Evolutionary conservation across 2,888 invertebrate genomes (phyloP), one percentile per base, ranked within the genome.

Genomic region (Lasioglossum vierecki): DNA sequence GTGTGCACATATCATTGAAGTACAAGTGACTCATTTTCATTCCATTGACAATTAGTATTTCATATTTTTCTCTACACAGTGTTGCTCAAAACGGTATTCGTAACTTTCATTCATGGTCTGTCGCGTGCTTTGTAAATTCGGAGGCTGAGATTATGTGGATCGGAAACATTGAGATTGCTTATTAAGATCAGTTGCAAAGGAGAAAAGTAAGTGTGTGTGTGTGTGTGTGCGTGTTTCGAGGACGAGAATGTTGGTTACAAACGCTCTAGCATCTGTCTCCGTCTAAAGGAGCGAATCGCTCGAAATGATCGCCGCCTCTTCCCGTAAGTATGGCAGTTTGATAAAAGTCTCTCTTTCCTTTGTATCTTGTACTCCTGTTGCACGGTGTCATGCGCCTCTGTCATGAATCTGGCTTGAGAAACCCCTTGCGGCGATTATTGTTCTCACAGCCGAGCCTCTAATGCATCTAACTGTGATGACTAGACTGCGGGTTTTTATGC

Each of bases 311-410:
- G 49, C 46, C 41, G 35, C 60, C 53, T 57, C 71, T 84, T 68
- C n/a, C 79, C 71, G n/a, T 66, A 63, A 60, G 41, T 68, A 44
- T 60, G 57, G 15, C 75, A 76, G 49, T 76, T 46, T 77, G 15
- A 77, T 74, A 9, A 77, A 44, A 60, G 39, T 74, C 70, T 74
- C 57, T 76, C 49, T 73, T 57, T 53, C 70, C 77, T 77, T 78
- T 84, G 76, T 87, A 76, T 70, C 75, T 80, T 86, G 78, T 88
- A 71, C 83, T 76, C 80, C 84, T 35, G 72, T 84, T 91, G 92
- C 92, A 91, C 90, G 90, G 76, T 87, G 85, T 86, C 88, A 86
- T 86, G 88, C 91, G 84, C 80, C 82, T 85, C 78, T 83, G 78
- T 82, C 80, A 83, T 79, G 77, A 78, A 76, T 73, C 41, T 88